Base-by-base conservation (phyloP, 2,888 invertebrate species). In the Fragum fragum region DNA sequence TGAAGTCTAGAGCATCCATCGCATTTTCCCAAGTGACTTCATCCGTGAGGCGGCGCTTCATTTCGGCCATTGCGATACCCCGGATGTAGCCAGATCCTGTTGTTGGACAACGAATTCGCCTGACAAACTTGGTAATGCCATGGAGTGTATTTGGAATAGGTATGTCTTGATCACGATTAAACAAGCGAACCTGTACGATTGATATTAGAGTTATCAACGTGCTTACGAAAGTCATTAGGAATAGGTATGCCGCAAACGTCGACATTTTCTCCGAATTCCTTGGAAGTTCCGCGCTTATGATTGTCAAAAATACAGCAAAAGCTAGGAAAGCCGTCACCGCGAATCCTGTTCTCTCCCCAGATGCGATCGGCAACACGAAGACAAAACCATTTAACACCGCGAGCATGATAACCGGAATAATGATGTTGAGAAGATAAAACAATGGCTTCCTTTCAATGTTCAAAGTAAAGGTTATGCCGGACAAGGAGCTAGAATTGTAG, bases 281-380 rank as follows among this genome's bases (percentile, higher is more conserved):
- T 14, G 86, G 86, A 21, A 86, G 73, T 29, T 83, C 81, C 7
- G 83, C 69, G 52, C 81, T 83, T 16, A 86, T 77, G 7, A 86
- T 81, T 0, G 86, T 86, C 52, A 83, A 28, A 68, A 86, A 86
- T 9, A 86, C 86, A 2, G 83, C 83, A 29, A 86, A 83, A 5
- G 86, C 79, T 16, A 81, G 72, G 29, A 86, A 86, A 26, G 75
- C 75, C 1, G 83, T 86, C 21, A 86, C 81, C 0, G 86, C 73
- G 21, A 83, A 75, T 2, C 81, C 81, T 0, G 70, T 79, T 53
- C 76, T 76, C 52, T 81, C 86, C 6, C 83, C 83, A 9, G 86
- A 83, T n/a, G 76, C 39, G 1, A 76, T 79, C 32, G 86, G 86
- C 28, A 86, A 73, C 9, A 72, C 81, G 68, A 86, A 86, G 9